Percentiles rank a stretch among this genome's conserved stretches.
Conservation (phyloP, 2,888 invertebrate species). For the Eupsilia transversa region DNA sequence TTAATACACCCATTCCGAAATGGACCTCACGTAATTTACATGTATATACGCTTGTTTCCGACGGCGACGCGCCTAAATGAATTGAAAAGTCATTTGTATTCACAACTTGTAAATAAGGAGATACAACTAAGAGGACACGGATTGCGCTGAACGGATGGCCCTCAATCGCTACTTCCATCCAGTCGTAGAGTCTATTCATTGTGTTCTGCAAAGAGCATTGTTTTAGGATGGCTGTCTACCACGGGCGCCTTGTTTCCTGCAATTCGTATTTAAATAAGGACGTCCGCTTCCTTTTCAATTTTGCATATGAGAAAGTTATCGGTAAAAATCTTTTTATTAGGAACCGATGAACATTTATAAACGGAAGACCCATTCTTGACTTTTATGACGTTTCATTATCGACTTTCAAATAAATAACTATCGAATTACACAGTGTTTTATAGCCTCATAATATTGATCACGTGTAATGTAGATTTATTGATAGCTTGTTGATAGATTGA, state of each 20-base stretch:
- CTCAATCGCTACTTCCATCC: constrained; percentile 55
- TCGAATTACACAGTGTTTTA: constrained; percentile 57
- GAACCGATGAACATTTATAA: constrained; percentile 72
- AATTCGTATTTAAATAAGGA: constrained; percentile 80
- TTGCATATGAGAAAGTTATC: constrained; percentile 81
- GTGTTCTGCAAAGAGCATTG: constrained; percentile 75
- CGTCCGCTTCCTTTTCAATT: constrained; percentile 86
- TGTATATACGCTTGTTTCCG: constrained; percentile 38
- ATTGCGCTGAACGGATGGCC: constrained; percentile 55
- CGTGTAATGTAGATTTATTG: constrained; percentile 56
- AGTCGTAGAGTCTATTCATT: constrained; percentile 67
- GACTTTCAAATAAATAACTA: constrained; percentile 49
- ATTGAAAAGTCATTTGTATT: constrained; percentile 55
- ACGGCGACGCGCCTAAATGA: constrained; percentile 34
- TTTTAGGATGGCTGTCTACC: constrained; percentile 74
- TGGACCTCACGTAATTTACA: constrained; percentile 53
- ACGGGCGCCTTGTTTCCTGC: constrained; percentile 81
- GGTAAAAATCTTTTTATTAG: constrained; percentile 70
- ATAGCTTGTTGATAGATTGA: constrained; percentile 24
- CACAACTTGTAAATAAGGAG: constrained; percentile 39
- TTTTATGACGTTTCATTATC: constrained; percentile 55
- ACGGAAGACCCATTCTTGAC: constrained; percentile 76
- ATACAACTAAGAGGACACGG: constrained; percentile 61
- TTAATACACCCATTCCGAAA: constrained; percentile 29
- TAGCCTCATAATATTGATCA: constrained; percentile 44